Conservation (phyloP, 2,888 invertebrate genomes). For the Plagiodera versicolora region DNA sequence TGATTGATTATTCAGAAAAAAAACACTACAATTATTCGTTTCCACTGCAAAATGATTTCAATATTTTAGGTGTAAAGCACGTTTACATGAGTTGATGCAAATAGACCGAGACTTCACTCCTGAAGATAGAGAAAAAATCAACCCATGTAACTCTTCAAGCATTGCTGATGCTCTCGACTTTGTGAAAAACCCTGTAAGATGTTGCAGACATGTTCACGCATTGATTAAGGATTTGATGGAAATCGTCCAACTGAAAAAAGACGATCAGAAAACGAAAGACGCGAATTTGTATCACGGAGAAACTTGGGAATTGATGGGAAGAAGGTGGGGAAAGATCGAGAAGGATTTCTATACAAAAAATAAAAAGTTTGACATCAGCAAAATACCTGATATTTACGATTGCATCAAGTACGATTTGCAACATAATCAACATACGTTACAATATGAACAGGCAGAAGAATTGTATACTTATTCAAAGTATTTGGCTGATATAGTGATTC, state of each 20-base stretch:
- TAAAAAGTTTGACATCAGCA: constrained; percentile 94
- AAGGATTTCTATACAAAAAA: constrained; percentile 96
- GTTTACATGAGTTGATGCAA: constrained; percentile 90
- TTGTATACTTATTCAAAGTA: constrained; percentile 95
- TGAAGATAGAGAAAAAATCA: constrained; percentile 84
- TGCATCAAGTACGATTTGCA: constrained; percentile 99
- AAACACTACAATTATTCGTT: constrained; percentile 1
- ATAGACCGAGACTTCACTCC: constrained; percentile 82
- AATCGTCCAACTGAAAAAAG: constrained; percentile 82
- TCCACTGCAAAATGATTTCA: neutral
- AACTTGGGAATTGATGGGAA: constrained; percentile 97
- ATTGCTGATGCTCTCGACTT: constrained; percentile 90
- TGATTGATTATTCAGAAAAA: too few relatives aligned
- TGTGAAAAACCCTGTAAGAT: constrained; percentile 92
- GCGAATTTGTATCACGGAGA: constrained; percentile 96
- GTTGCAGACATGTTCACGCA: constrained; percentile 87
- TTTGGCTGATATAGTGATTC: constrained; percentile 97
- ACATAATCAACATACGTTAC: constrained; percentile 94
- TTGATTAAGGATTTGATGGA: constrained; percentile 85
- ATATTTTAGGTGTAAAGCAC: constrained; percentile 83
- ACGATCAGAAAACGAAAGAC: constrained; percentile 89
- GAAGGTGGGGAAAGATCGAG: constrained; percentile 97
- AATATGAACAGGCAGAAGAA: constrained; percentile 90
- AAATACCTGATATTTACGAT: constrained; percentile 99
- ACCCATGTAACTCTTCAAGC: constrained; percentile 90